Conservation (phyloP, 2,113 vertebrate species). For the Ailuropoda melanoleuca region DNA sequence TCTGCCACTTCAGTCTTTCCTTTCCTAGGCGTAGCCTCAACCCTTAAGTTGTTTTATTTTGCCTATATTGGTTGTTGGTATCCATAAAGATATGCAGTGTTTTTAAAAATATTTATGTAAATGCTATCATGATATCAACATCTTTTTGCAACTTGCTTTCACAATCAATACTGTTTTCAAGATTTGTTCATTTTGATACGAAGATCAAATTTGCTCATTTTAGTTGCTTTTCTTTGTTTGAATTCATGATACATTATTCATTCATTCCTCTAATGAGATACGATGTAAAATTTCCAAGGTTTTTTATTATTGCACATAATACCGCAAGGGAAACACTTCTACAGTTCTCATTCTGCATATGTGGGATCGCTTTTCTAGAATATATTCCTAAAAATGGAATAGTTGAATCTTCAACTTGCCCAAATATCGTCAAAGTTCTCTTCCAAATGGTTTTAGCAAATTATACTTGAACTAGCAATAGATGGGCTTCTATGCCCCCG, state of each 20-base stretch:
- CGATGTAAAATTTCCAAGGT: not conserved
- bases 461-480: not conserved
- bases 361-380: not conserved
- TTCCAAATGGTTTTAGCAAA: not conserved
- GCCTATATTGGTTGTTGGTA: not conserved
- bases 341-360: not conserved
- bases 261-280: not conserved
- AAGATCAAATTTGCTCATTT: not conserved
- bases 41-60: not conserved
- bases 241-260: not conserved
- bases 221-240: not conserved
- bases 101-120: not conserved
- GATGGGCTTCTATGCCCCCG: not conserved
- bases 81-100: not conserved
- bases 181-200: not conserved
- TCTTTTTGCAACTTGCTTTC: not conserved
- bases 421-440: not conserved
- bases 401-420: not conserved
- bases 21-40: not conserved
- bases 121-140: not conserved
- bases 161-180: not conserved
- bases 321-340: not conserved
- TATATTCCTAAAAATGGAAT: not conserved
- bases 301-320: not conserved
- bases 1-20: not conserved